Evolutionary conservation across 2,797 vertebrate species (phyloP).

Genomic region (Pantherophis vulpinus): DNA sequence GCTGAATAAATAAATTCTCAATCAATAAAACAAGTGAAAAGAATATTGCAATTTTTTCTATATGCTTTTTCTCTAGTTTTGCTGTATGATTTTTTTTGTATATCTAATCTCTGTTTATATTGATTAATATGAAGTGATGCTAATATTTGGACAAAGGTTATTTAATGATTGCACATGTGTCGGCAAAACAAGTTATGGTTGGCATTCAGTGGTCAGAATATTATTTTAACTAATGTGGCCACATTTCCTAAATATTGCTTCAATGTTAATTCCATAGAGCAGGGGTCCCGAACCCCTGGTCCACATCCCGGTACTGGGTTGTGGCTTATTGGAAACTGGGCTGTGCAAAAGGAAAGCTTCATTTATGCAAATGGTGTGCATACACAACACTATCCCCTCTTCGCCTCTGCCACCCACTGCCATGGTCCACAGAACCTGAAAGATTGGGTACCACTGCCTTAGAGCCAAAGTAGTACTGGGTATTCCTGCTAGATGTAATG

Average conservation of each 20-base stretch:
- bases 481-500: neutral
- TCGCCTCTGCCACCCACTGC: rapidly evolving
- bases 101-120: neutral
- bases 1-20: neutral
- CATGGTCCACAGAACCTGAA: neutral
- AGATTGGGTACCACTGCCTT: neutral
- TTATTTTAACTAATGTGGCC: neutral
- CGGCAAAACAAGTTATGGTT: neutral
- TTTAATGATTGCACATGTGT: neutral
- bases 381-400: neutral
- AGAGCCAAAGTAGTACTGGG: neutral
- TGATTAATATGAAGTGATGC: neutral
- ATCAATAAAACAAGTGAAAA: neutral
- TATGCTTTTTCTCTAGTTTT: neutral
- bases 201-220: neutral
- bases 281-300: neutral
- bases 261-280: neutral
- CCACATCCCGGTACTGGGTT: neutral
- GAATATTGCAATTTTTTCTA: neutral
- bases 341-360: neutral
- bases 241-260: neutral
- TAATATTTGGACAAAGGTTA: neutral
- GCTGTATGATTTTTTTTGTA: neutral
- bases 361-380: neutral
- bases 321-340: neutral